Percentiles rank a stretch among this genome's conserved stretches.
Evolutionary conservation across 35 echinoderm and acorn worm genomes (phyloP).

Genomic region (Heliocidaris erythrogramma): DNA sequence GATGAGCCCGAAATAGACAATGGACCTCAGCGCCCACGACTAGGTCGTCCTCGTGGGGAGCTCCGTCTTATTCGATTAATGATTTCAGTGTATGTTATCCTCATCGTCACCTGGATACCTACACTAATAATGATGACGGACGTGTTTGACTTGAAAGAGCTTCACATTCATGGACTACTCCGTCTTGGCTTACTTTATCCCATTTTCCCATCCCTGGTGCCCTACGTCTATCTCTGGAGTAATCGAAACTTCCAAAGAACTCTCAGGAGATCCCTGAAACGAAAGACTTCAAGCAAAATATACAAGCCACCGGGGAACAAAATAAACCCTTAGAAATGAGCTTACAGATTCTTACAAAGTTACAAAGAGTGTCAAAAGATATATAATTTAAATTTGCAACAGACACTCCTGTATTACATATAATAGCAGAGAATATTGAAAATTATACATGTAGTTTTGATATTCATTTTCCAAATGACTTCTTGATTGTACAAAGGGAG

Average conservation of each 20-base stretch:
- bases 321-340: neutral
- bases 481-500: too few species aligned
- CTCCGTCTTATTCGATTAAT: conserved; percentile 31
- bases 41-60: neutral
- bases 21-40: conserved; percentile 30
- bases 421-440: neutral
- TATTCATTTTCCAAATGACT: neutral
- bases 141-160: conserved; percentile 6
- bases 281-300: conserved; percentile 23
- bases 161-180: conserved; percentile 1
- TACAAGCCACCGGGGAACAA: neutral
- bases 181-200: conserved; percentile 23
- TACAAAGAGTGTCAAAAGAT: neutral
- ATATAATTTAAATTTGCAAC: neutral
- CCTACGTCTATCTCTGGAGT: conserved; percentile 42
- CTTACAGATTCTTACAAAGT: neutral
- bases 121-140: conserved; percentile 24
- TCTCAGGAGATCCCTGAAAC: conserved; percentile 16
- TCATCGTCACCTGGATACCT: neutral
- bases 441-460: neutral
- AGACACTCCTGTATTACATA: neutral
- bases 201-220: neutral
- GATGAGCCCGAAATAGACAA: neutral
- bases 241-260: conserved; percentile 35
- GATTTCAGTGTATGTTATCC: conserved; percentile 25